phyloP scores from a whole-genome alignment of 1,140 invertebrate genomes.

The Paraescarpia echinospica region DNA sequence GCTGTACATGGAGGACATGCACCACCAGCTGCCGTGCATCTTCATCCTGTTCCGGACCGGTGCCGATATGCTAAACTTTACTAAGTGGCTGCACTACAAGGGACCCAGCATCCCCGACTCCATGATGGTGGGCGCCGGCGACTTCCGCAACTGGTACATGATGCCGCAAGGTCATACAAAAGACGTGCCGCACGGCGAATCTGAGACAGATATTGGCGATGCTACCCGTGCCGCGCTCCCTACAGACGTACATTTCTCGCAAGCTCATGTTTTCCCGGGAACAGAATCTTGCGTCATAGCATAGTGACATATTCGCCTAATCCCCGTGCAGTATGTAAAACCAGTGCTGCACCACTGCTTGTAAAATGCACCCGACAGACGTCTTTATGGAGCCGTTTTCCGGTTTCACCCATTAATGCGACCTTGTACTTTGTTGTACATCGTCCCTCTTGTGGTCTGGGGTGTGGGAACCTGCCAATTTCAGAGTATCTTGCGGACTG shows the following conservation, averaged over 20 bases:
- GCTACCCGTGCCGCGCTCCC: constrained; percentile 26
- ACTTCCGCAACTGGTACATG: constrained; percentile 52
- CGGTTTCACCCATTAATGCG: too few species aligned
- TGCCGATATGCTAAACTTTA: constrained; percentile 56
- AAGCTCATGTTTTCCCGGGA: constrained; percentile 32
- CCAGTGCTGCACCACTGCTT: not conserved
- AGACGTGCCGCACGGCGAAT: constrained; percentile 34
- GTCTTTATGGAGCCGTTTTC: not conserved
- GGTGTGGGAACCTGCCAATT: too few species aligned
- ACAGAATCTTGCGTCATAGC: not conserved
- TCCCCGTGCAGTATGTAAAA: not conserved
- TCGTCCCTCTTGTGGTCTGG: too few species aligned
- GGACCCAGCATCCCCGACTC: constrained; percentile 53
- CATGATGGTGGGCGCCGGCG: constrained; percentile 42
- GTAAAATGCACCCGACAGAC: not conserved
- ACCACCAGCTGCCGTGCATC: constrained; percentile 52
- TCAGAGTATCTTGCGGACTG: too few species aligned
- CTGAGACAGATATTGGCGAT: constrained; percentile 21
- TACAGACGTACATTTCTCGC: constrained; percentile 21
- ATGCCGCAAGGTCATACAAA: constrained; percentile 53
- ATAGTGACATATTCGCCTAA: not conserved
- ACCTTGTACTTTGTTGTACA: too few species aligned
- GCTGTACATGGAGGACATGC: constrained; percentile 55
- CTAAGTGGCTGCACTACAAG: constrained; percentile 56
- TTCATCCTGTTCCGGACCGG: constrained; percentile 48